Evolutionary conservation across 2,797 vertebrate genomes (phyloP).

Genomic region (Bryconaethiops microstoma): DNA sequence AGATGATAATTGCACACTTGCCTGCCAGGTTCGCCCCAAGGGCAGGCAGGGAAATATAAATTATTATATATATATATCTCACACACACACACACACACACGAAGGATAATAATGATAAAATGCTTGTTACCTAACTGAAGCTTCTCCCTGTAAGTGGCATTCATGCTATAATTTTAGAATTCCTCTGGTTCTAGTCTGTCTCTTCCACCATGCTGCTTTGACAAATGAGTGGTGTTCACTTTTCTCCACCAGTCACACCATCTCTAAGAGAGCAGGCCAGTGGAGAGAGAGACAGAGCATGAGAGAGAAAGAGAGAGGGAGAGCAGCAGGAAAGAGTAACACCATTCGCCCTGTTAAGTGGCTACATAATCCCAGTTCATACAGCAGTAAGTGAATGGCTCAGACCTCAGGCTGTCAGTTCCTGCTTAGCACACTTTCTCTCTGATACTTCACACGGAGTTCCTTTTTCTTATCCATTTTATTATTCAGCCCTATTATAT

Average conservation of each 20-base stretch:
- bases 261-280: neutral
- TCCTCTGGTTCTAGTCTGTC: conserved; percentile 21
- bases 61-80: neutral
- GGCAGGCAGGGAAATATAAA: conserved; percentile 44
- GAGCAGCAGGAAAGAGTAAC: neutral
- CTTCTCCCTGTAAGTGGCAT: conserved; percentile 39
- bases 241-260: conserved; percentile 11
- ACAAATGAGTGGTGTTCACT: conserved; percentile 34
- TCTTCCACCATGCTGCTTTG: conserved; percentile 27
- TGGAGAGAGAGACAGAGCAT: neutral
- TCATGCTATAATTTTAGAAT: conserved; percentile 47
- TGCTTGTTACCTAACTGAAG: conserved; percentile 54
- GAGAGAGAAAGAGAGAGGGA: neutral
- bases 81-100: too few species aligned
- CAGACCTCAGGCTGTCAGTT: conserved; percentile 10
- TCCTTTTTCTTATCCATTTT: conserved; percentile 22
- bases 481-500: conserved; percentile 28
- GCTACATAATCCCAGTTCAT: conserved; percentile 36
- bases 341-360: conserved; percentile 28
- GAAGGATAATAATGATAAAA: conserved; percentile 54
- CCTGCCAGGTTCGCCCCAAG: conserved; percentile 31
- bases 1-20: conserved; percentile 57
- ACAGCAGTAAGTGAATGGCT: conserved; percentile 24
- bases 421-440: conserved; percentile 11
- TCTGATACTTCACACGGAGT: conserved; percentile 26